A percentile compares a stretch with the other conserved stretches of the same genome.
Evolutionary conservation across 2,888 invertebrate genomes (phyloP).

Genomic region (Orchesella flavescens): DNA sequence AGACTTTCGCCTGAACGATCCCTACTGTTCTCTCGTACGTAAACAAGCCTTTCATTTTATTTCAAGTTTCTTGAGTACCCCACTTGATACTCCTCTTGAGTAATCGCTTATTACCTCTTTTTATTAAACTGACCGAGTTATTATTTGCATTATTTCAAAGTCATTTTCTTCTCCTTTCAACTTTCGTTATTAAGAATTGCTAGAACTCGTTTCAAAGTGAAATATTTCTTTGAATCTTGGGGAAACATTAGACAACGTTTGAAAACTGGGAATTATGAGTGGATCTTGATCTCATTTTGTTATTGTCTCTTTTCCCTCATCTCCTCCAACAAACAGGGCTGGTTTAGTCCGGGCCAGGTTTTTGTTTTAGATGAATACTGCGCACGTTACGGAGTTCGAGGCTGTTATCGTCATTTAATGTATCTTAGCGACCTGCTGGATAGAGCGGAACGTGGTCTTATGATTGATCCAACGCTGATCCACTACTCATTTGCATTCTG

Average conservation of each 20-base stretch:
- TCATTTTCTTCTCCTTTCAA: background rate
- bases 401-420: constrained; percentile 96
- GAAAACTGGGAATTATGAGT: too few relatives aligned
- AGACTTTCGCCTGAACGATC: constrained; percentile 96
- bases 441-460: constrained; percentile 92
- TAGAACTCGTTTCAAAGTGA: too few relatives aligned
- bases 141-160: background rate
- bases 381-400: constrained; percentile 96
- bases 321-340: constrained; percentile 81
- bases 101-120: background rate
- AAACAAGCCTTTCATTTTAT: background rate
- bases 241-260: too few relatives aligned
- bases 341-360: constrained; percentile 99
- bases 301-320: too few relatives aligned
- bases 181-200: background rate
- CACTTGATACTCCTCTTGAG: too few relatives aligned
- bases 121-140: background rate
- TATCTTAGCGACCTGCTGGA: constrained; percentile 96
- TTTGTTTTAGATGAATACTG: constrained; percentile 99
- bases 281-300: too few relatives aligned
- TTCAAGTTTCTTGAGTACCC: background rate
- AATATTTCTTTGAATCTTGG: too few relatives aligned
- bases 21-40: constrained; percentile 96
- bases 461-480: constrained; percentile 98
- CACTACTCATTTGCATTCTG: constrained; percentile 99